Evolutionary conservation across 1,140 invertebrate species (phyloP).

Genomic region (Armadillidium nasatum): DNA sequence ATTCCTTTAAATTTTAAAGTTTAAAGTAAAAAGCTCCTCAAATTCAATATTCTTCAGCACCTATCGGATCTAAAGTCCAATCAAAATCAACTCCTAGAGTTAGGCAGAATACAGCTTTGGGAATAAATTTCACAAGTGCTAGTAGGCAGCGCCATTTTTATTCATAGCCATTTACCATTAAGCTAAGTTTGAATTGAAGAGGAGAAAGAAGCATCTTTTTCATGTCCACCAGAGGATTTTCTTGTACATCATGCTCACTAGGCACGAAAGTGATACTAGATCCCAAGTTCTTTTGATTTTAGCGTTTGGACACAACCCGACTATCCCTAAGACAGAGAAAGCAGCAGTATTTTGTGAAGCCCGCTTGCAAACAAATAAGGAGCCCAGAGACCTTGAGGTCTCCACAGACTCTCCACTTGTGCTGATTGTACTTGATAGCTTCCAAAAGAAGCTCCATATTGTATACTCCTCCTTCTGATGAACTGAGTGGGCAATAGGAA

Average conservation of each 20-base stretch:
- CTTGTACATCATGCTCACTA: too few species aligned
- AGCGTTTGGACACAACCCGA: too few species aligned
- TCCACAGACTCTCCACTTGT: slow-evolving; percentile 31
- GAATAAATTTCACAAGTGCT: slow-evolving; percentile 24
- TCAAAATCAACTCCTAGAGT: slow-evolving; percentile 32
- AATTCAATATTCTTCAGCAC: slow-evolving; percentile 27
- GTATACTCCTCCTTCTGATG: slow-evolving; percentile 1
- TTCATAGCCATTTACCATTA: too few species aligned
- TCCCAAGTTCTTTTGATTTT: too few species aligned
- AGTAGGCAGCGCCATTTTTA: slow-evolving; percentile 20
- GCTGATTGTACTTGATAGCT: slow-evolving; percentile 35
- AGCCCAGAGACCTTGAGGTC: slow-evolving; percentile 33
- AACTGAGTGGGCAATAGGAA: too few species aligned
- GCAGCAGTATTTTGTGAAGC: slow-evolving; percentile 19
- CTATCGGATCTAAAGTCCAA: slow-evolving; percentile 34
- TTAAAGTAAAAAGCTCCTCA: slow-evolving; percentile 19
- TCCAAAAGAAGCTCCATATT: slow-evolving; percentile 32
- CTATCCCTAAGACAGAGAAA: too few species aligned
- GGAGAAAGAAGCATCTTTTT: too few species aligned
- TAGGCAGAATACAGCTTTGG: slow-evolving; percentile 16
- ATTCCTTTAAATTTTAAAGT: too few species aligned
- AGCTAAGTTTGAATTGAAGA: too few species aligned
- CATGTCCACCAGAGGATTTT: too few species aligned
- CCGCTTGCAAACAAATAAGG: slow-evolving; percentile 16
- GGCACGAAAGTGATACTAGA: too few species aligned